A percentile compares a stretch with the other conserved stretches of the same genome.
Conservation (phyloP, 2,888 invertebrate genomes). For the Campaea margaritaria region DNA sequence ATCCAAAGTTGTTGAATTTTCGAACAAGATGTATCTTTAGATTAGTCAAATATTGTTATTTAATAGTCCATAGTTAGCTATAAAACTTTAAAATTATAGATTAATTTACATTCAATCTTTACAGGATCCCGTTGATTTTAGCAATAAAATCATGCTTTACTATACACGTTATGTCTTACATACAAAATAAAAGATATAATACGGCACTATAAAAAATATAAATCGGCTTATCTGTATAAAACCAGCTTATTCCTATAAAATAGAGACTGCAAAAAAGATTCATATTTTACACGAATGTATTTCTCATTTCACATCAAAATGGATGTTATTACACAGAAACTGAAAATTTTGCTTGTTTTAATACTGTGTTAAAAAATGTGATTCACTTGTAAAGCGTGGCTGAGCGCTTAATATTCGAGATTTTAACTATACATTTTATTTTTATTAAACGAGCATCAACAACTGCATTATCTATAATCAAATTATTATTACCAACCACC, state of each 20-base stretch:
- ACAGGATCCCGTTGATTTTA: constrained; percentile 64
- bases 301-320: constrained; percentile 12
- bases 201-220: constrained; percentile 76
- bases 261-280: constrained; percentile 59
- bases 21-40: constrained; percentile 48
- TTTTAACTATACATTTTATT: too few relatives aligned
- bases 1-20: constrained; percentile 48
- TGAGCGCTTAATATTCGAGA: too few relatives aligned
- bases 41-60: constrained; percentile 59
- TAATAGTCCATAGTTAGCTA: constrained; percentile 49
- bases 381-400: too few relatives aligned
- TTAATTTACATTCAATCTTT: constrained; percentile 61
- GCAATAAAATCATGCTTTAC: constrained; percentile 65
- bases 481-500: too few relatives aligned
- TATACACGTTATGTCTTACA: constrained; percentile 65
- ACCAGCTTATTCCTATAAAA: constrained; percentile 76
- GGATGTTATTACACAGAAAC: constrained; percentile 1
- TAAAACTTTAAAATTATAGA: constrained; percentile 51
- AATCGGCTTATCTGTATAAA: constrained; percentile 85
- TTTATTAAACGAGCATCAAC: too few relatives aligned
- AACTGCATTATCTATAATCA: too few relatives aligned
- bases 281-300: constrained; percentile 16
- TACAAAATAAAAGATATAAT: constrained; percentile 74
- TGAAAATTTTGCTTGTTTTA: neutral
- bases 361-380: neutral